Conservation (phyloP, 2,113 vertebrate species). For the Gymnorhina tibicen region DNA sequence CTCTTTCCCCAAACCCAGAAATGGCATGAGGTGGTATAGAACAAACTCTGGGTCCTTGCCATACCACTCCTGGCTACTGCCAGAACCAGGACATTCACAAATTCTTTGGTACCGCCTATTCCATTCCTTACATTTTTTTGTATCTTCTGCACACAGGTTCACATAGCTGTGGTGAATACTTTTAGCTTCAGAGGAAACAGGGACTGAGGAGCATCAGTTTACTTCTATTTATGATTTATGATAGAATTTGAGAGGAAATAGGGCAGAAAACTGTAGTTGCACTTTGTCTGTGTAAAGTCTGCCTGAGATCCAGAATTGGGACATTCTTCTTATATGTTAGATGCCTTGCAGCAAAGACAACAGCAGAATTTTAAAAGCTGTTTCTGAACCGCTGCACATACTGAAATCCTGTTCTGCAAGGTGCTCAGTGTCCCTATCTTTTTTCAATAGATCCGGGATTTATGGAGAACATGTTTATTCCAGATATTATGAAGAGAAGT, state of each 20-base stretch:
- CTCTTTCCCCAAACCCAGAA: accelerated
- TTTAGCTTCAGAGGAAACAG: background rate
- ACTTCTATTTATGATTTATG: conserved; percentile 9
- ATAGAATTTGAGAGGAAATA: conserved; percentile 36
- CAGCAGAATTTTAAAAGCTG: background rate
- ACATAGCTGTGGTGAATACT: background rate
- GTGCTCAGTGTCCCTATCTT: background rate
- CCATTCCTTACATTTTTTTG: background rate
- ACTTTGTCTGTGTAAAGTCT: background rate
- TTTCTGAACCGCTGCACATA: background rate
- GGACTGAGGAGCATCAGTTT: background rate
- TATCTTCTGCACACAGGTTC: background rate
- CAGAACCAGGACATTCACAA: background rate
- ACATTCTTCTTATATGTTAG: background rate
- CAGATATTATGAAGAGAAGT: background rate
- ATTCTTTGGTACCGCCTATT: background rate
- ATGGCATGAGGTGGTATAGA: background rate
- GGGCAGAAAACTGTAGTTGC: background rate
- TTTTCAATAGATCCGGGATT: background rate
- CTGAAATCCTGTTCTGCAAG: background rate
- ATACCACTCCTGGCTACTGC: background rate
- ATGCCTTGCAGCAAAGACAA: background rate
- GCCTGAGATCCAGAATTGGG: background rate
- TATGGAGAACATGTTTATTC: background rate
- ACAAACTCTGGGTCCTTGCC: background rate